Percentiles rank a stretch among this genome's conserved stretches.
Evolutionary conservation across 1,140 invertebrate species (phyloP).

Genomic region (Drosophila pseudoobscura): DNA sequence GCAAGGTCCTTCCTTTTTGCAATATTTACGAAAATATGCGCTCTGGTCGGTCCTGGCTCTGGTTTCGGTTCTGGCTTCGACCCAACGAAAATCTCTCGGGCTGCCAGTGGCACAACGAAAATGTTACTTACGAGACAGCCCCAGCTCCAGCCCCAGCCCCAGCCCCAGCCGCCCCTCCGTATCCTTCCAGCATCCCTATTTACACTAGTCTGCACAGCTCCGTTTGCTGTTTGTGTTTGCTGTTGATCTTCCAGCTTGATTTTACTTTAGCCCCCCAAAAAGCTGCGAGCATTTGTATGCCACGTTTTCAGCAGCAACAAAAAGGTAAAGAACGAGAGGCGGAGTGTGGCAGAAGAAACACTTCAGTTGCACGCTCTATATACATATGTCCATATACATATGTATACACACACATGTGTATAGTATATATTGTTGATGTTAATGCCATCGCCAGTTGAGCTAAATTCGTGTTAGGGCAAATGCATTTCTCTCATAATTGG

Average conservation of each 20-base stretch:
- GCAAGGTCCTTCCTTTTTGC: conserved; percentile 16
- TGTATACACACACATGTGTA: conserved; percentile 1
- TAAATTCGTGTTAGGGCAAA: conserved; percentile 33
- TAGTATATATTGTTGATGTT: conserved; percentile 44
- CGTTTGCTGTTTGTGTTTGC: conserved; percentile 58
- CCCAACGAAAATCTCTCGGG: conserved; percentile 20
- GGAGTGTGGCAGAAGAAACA: background rate
- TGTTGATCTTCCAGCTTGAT: conserved; percentile 71
- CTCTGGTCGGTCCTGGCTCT: background rate
- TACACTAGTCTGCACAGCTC: conserved; percentile 49
- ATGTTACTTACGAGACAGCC: conserved; percentile 26
- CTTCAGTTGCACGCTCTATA: conserved; percentile 41
- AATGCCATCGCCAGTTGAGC: conserved; percentile 48
- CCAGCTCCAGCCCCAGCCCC: background rate
- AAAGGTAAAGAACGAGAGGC: background rate
- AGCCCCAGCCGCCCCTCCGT: background rate
- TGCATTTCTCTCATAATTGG: conserved; percentile 62
- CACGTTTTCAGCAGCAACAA: conserved; percentile 37
- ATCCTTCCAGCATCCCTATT: conserved; percentile 11
- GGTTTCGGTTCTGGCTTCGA: conserved; percentile 3
- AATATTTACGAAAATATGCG: conserved; percentile 36
- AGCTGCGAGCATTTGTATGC: conserved; percentile 60
- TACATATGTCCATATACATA: background rate
- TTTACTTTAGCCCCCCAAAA: conserved; percentile 37
- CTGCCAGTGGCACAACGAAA: conserved; percentile 24